phyloP scores from a whole-genome alignment of 2,888 invertebrate genomes.

The Blastobasis lacticolella region DNA sequence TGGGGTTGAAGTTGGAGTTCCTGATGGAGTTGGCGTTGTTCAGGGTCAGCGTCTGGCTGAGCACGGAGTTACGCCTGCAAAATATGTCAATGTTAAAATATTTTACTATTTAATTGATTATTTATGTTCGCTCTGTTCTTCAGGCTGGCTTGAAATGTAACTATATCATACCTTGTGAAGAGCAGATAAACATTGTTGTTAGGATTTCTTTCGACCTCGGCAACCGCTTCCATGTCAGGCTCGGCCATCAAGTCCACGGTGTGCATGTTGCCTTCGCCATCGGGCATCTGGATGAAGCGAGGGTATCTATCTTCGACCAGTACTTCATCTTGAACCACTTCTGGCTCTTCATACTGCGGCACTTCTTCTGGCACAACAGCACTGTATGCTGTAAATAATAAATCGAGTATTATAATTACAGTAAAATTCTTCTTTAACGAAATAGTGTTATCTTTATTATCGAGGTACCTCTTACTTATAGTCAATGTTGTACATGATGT shows the following conservation, averaged over 20 bases:
- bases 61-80: slow-evolving; percentile 25
- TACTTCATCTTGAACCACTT: no score
- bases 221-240: slow-evolving; percentile 22
- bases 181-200: slow-evolving; percentile 30
- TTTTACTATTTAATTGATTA: no score
- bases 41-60: slow-evolving; percentile 25
- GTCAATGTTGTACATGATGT: no score
- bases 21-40: slow-evolving; percentile 27
- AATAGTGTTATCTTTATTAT: no score
- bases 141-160: no score
- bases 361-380: no score
- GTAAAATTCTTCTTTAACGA: no score
- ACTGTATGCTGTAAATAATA: no score
- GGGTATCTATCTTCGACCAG: slow-evolving; percentile 18
- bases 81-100: slow-evolving; percentile 4
- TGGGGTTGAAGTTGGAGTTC: slow-evolving; percentile 32
- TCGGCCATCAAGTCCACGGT: slow-evolving; percentile 33
- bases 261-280: slow-evolving; percentile 31
- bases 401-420: no score
- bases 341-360: no score
- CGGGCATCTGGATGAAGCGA: slow-evolving; percentile 33
- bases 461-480: no score
- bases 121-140: no score
- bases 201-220: slow-evolving; percentile 30
- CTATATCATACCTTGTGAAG: slow-evolving; percentile 28